phyloP scores from a whole-genome alignment of 2,888 invertebrate species.

The Bombyx huttoni region DNA sequence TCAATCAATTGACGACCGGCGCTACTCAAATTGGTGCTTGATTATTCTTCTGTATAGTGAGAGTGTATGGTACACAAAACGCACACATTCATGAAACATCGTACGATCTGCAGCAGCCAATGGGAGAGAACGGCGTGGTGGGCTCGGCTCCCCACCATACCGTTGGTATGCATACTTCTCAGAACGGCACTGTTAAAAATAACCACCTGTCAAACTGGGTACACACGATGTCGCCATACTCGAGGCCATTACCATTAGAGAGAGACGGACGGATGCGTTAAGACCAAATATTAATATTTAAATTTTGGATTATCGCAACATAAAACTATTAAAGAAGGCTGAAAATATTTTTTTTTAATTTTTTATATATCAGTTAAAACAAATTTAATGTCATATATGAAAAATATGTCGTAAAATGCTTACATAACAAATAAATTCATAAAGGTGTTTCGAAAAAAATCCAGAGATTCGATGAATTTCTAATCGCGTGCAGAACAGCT shows the following conservation, averaged over 20 bases:
- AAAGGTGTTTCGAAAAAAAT: neutral
- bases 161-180: constrained; percentile 56
- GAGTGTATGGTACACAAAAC: constrained; percentile 35
- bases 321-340: too few relatives aligned
- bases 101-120: constrained; percentile 60
- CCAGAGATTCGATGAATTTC: neutral
- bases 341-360: too few relatives aligned
- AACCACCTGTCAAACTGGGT: constrained; percentile 58
- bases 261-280: neutral
- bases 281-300: neutral
- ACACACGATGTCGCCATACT: constrained; percentile 36
- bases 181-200: constrained; percentile 66
- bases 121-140: constrained; percentile 42
- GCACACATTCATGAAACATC: constrained; percentile 51
- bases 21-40: constrained; percentile 51
- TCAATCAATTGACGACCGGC: constrained; percentile 40
- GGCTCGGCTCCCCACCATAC: constrained; percentile 65
- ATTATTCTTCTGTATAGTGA: constrained; percentile 44
- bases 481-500: neutral
- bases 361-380: too few relatives aligned
- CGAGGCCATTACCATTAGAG: constrained; percentile 45
- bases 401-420: too few relatives aligned
- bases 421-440: too few relatives aligned
- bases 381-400: too few relatives aligned
- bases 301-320: neutral